Base-by-base conservation (phyloP, 1,140 invertebrate species). In the Dendrolimus kikuchii region DNA sequence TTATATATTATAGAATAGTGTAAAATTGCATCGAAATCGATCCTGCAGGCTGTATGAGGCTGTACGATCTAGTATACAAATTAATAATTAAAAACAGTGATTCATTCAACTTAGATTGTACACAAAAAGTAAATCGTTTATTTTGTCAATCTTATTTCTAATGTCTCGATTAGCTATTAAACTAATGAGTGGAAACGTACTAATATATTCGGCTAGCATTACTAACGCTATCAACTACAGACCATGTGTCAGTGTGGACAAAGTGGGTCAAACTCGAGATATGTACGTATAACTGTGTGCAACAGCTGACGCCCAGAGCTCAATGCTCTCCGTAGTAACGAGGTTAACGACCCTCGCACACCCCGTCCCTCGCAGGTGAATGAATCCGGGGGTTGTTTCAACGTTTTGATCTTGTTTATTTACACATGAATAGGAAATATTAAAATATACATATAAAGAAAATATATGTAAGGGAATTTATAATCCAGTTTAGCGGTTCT, bases 181-280 rank as follows among this genome's bases (percentile, higher is more conserved):
- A 54, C 49, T 46, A 54, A 59, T 54, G 39, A 43, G 46, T 59
- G 57, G 48, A 54, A 54, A 51, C 47, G 4, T 51, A 47, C 51
- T 47, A 49, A 9, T 49, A 45, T 49, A 49, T 49, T 40, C 44
- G 8, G 38, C 36, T 55, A 43, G 9, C 38, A 43, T 38, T 38
- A 37, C 43, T 45, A 39, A 40, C 40, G 37, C 39, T 9, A n/a
- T 41, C 37, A 45, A 50, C 48, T 7, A 55, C 41, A 55, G 47
- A 56, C 50, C 54, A 40, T 41, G 36, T 56, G 49, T 56, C 54
- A 41, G 40, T 60, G 59, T 60, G 59, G 56, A 53, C 51, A 47
- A 60, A 60, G 46, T 60, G 59, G 59, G 59, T 60, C 59, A 60
- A 60, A 60, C 51, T 46, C 54, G 51, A 53, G 59, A 60, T 53